Evolutionary conservation across 2,113 vertebrate genomes (phyloP), one percentile per base, ranked within the genome.

Genomic region (Cyrtonyx montezumae): DNA sequence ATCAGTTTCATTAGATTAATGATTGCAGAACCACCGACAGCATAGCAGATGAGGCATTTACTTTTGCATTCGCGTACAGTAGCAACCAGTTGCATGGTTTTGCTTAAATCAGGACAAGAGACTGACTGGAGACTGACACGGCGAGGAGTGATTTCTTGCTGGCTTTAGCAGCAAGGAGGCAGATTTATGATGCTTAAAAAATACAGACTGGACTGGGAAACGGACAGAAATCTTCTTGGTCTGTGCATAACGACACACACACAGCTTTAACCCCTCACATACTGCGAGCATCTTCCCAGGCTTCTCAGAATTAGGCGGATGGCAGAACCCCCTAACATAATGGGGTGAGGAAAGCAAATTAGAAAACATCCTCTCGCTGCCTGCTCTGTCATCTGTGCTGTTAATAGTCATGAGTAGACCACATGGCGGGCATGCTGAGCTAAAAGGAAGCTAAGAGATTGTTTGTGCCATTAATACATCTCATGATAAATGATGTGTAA

Each of bases 381-480:
- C 79, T 87, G 28, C 86, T 76, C 81, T 94, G 87, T 94, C 94
- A 87, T 96, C 93, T 95, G 93, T 79, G 94, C 87, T 89, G 90
- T 79, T 82, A 92, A 89, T 22, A 91, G 91, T 92, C 93, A 92
- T 48, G 82, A 88, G 87, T 34, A 92, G 79, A 95, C 75, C 91
- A 94, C 94, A 94, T 77, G 82, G 94, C 82, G 84, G 91, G 96
- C 96, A 90, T 85, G 94, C 94, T 91, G 94, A 92, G 94, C 94
- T 92, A 92, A 95, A 95, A 95, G 79, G 91, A 94, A 94, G 87
- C 84, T 66, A 76, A 95, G 93, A 90, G 90, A 91, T 94, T 95
- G 91, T 94, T 95, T 96, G 94, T 94, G 87, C 91, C 71, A 8
- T 83, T 95, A 92, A 95, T 92, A 94, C 59, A 92, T 92, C 93